phyloP scores from a whole-genome alignment of 1,140 invertebrate species.

The Odontomachus brunneus region DNA sequence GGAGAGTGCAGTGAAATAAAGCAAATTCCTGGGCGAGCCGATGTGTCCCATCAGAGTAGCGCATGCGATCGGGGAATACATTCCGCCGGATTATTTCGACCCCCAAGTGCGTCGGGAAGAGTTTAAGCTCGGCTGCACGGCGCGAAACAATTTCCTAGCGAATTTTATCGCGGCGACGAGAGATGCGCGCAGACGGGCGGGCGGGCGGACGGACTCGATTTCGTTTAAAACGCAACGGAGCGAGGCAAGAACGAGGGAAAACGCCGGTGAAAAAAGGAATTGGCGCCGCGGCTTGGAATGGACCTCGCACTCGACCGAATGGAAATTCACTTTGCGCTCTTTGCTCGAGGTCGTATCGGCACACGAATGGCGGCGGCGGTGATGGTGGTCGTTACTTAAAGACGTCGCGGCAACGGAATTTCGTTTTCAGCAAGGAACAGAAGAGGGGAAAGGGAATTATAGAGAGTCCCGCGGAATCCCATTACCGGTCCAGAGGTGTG shows the following conservation, averaged over 20 bases:
- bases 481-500: conserved; percentile 40
- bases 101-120: conserved; percentile 1
- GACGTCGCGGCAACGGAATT: conserved; percentile 62
- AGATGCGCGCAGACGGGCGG: conserved; percentile 14
- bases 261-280: conserved; percentile 40
- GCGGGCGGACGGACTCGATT: conserved; percentile 14
- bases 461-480: conserved; percentile 66
- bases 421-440: conserved; percentile 57
- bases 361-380: background rate
- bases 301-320: conserved; percentile 67
- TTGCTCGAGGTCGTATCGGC: conserved; percentile 35
- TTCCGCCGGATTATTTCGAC: conserved; percentile 30
- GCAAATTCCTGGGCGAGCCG: background rate
- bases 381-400: conserved; percentile 61
- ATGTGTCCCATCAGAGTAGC: conserved; percentile 1
- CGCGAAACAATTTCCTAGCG: conserved; percentile 53
- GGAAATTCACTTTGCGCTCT: conserved; percentile 68
- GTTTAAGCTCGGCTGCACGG: conserved; percentile 38
- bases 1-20: no score
- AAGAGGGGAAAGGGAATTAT: conserved; percentile 59
- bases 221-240: conserved; percentile 35
- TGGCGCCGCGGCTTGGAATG: conserved; percentile 53
- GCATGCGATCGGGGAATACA: conserved; percentile 8
- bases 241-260: conserved; percentile 19
- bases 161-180: conserved; percentile 54